phyloP scores from a whole-genome alignment of 2,113 vertebrate genomes.

The Gracilinanus agilis region DNA sequence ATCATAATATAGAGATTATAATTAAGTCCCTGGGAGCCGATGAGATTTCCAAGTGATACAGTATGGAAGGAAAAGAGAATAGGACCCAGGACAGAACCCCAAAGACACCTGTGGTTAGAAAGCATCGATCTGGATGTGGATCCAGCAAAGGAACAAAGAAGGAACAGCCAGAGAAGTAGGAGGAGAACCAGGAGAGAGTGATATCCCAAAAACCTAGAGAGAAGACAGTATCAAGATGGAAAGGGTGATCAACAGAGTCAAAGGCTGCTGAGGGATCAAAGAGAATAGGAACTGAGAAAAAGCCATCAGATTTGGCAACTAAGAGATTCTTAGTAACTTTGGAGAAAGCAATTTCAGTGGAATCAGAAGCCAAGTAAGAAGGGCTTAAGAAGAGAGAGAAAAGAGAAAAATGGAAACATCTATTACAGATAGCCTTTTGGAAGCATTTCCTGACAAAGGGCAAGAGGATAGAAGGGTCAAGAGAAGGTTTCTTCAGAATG shows the following conservation, averaged over 20 bases:
- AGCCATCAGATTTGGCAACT: background rate
- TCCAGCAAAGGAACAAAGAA: background rate
- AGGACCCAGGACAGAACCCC: background rate
- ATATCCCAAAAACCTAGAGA: background rate
- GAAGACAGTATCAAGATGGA: background rate
- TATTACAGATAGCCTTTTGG: no score
- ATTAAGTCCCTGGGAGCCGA: background rate
- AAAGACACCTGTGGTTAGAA: background rate
- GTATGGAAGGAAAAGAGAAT: background rate
- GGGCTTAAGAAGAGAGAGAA: no score
- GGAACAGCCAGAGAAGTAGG: background rate
- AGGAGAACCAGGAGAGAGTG: background rate
- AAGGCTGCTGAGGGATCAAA: background rate
- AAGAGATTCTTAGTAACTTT: no score
- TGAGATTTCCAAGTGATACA: background rate
- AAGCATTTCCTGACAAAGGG: background rate
- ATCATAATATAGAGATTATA: background rate
- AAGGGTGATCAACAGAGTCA: background rate
- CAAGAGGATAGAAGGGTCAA: background rate
- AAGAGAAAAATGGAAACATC: no score
- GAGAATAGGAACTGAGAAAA: background rate
- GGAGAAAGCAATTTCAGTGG: no score
- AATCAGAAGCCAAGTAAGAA: no score
- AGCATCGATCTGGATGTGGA: background rate
- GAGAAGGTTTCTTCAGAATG: slow-evolving; percentile 33